Conservation (phyloP, 2,888 invertebrate genomes). For the Papilio elwesi region DNA sequence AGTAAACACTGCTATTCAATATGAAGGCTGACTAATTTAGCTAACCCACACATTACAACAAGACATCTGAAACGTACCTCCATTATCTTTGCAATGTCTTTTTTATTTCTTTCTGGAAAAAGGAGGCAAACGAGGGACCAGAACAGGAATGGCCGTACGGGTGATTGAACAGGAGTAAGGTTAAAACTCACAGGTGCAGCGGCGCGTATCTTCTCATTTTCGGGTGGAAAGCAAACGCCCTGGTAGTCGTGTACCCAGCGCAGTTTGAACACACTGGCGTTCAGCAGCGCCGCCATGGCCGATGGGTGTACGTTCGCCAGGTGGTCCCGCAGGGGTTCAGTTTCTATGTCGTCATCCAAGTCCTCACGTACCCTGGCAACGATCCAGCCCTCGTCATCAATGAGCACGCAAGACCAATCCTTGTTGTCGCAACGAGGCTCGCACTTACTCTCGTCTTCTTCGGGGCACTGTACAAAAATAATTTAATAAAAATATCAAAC, state of each 20-base stretch:
- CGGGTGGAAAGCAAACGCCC: constrained; percentile 68
- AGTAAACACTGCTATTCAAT: too few species aligned
- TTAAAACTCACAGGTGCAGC: constrained; percentile 56
- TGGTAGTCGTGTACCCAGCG: constrained; percentile 78
- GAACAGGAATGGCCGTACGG: too few species aligned
- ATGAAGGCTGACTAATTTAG: too few species aligned
- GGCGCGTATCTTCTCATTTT: constrained; percentile 49
- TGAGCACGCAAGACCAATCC: constrained; percentile 71
- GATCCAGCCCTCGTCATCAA: constrained; percentile 77
- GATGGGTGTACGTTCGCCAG: constrained; percentile 64
- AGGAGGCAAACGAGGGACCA: too few species aligned
- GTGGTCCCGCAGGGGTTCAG: constrained; percentile 61
- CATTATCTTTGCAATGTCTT: too few species aligned
- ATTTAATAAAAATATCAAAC: constrained; percentile 7
- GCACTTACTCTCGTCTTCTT: constrained; percentile 61
- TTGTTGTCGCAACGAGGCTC: constrained; percentile 65
- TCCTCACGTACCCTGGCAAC: constrained; percentile 58
- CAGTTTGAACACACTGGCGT: constrained; percentile 64
- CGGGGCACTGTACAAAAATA: constrained; percentile 55
- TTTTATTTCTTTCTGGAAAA: too few species aligned
- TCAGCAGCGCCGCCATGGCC: constrained; percentile 68
- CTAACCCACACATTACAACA: too few species aligned
- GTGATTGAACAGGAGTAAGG: too few species aligned
- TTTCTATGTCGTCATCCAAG: constrained; percentile 51
- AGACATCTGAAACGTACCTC: too few species aligned